phyloP scores from a whole-genome alignment of 2,888 invertebrate genomes.

The Byasa hedistus region DNA sequence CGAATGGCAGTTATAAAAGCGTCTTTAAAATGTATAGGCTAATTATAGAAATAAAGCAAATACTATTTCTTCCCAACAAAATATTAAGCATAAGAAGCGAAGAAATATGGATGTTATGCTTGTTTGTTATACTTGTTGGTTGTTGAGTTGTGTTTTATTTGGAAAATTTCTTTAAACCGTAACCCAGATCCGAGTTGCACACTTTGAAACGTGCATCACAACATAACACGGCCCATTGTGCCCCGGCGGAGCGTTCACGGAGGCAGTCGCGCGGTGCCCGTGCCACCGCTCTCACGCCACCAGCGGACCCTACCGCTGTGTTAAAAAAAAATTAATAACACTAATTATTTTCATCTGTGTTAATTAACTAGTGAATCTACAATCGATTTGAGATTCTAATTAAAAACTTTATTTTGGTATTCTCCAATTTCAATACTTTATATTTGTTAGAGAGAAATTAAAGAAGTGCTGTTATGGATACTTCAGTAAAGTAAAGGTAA shows the following conservation, averaged over 20 bases:
- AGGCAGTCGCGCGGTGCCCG: constrained; percentile 58
- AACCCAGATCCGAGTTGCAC: constrained; percentile 25
- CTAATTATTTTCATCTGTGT: background rate
- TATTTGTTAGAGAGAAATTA: background rate
- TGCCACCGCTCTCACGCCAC: constrained; percentile 9
- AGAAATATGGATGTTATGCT: no score
- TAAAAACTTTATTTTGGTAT: background rate
- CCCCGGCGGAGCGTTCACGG: constrained; percentile 25
- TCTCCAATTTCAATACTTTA: no score
- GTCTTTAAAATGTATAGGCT: no score
- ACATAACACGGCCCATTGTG: constrained; percentile 25
- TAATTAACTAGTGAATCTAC: background rate
- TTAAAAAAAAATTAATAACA: background rate
- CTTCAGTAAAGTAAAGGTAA: constrained; percentile 19
- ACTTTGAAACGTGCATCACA: constrained; percentile 28
- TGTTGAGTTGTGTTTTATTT: constrained; percentile 7
- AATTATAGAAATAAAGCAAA: no score
- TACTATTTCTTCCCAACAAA: no score
- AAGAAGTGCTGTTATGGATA: constrained; percentile 7
- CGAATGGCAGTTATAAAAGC: no score
- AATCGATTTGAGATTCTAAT: background rate
- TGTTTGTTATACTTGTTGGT: no score
- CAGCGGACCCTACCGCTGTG: background rate
- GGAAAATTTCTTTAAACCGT: constrained; percentile 25
- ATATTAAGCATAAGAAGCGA: no score